A percentile compares a stretch with the other conserved stretches of the same genome.
Evolutionary conservation across 2,888 invertebrate genomes (phyloP).

Genomic region (Drosophila histrio): DNA sequence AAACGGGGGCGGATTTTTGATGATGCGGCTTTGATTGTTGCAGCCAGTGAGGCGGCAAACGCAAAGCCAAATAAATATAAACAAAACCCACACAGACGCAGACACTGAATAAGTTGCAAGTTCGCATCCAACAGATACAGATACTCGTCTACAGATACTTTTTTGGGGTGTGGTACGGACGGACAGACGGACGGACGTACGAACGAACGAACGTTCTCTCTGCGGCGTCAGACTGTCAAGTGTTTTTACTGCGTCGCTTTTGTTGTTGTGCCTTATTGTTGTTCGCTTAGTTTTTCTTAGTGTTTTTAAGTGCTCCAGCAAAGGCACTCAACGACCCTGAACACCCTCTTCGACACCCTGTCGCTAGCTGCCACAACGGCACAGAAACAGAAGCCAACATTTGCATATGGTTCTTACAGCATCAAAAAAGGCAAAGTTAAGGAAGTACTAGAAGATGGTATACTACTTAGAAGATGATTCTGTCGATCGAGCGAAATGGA

Average conservation of each 20-base stretch:
- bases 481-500: background rate
- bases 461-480: too few relatives aligned
- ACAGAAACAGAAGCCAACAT: slow-evolving; percentile 21
- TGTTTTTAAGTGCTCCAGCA: slow-evolving; percentile 58
- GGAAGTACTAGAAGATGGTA: background rate
- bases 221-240: slow-evolving; percentile 69
- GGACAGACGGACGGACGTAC: too few relatives aligned
- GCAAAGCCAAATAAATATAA: slow-evolving; percentile 80
- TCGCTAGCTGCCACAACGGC: background rate
- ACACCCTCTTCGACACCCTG: background rate
- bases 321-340: slow-evolving; percentile 29
- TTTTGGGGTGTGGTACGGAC: slow-evolving; percentile 28
- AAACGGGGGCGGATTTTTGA: slow-evolving; percentile 32
- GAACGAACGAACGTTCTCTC: too few relatives aligned
- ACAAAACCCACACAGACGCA: slow-evolving; percentile 53
- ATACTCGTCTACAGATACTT: slow-evolving; percentile 27
- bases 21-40: slow-evolving; percentile 68
- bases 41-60: slow-evolving; percentile 76
- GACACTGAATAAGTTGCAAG: slow-evolving; percentile 23
- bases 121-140: slow-evolving; percentile 38
- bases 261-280: slow-evolving; percentile 28
- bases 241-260: slow-evolving; percentile 67
- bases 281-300: slow-evolving; percentile 36
- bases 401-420: background rate
- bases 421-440: background rate